Evolutionary conservation across 2,888 invertebrate species (phyloP).

Genomic region (Pachliopta kotzebuea): DNA sequence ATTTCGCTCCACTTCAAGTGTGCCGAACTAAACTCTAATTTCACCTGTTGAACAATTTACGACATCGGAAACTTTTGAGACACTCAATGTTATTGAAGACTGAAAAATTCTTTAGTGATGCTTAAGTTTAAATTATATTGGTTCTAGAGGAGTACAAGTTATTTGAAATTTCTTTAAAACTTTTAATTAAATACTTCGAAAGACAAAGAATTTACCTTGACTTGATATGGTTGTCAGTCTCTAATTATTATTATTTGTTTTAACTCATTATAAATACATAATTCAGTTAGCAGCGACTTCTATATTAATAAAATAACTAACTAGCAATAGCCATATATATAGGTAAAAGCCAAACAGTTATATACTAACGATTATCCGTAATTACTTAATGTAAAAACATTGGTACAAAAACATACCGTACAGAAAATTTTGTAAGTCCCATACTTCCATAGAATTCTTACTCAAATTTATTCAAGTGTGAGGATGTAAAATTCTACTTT

Average conservation of each 20-base stretch:
- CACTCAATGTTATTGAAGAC: slow-evolving; percentile 8
- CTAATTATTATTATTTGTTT: too few relatives aligned
- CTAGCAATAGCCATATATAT: too few relatives aligned
- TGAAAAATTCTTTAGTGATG: slow-evolving; percentile 6
- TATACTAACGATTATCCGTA: too few relatives aligned
- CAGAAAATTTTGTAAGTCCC: background rate
- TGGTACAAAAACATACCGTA: background rate
- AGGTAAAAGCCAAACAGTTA: too few relatives aligned
- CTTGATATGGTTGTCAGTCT: too few relatives aligned
- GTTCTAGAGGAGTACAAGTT: background rate
- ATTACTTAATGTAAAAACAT: background rate
- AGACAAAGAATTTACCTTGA: background rate
- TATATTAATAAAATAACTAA: too few relatives aligned
- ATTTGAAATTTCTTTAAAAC: background rate
- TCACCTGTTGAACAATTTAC: slow-evolving; percentile 15
- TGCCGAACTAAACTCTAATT: slow-evolving; percentile 18
- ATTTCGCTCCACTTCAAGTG: slow-evolving; percentile 16
- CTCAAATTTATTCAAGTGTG: background rate
- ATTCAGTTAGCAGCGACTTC: too few relatives aligned
- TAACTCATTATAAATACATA: too few relatives aligned
- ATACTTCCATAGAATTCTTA: background rate
- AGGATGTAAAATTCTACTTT: background rate
- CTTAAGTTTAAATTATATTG: background rate
- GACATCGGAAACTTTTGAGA: background rate
- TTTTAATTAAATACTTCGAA: background rate